Evolutionary conservation across 1,140 invertebrate species (phyloP).

Genomic region (Augochlora pura): DNA sequence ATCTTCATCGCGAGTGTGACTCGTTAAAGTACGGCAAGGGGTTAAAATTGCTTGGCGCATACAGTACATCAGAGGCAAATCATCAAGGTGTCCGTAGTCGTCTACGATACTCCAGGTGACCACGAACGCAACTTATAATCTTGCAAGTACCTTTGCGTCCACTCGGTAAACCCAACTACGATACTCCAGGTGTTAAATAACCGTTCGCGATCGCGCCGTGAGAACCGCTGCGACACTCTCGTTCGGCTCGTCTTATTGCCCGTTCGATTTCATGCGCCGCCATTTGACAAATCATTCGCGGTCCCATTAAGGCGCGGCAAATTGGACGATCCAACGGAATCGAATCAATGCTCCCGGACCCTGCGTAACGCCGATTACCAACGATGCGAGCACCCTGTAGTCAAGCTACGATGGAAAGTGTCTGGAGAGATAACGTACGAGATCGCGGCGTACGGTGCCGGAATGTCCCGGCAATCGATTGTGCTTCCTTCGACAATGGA

Average conservation of each 20-base stretch:
- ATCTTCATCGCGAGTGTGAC: too few relatives aligned
- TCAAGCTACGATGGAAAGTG: constrained; percentile 5
- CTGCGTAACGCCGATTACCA: neutral
- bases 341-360: neutral
- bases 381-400: neutral
- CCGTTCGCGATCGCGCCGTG: neutral
- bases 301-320: neutral
- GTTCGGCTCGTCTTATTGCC: neutral
- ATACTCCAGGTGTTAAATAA: neutral
- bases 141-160: too few relatives aligned
- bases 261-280: neutral
- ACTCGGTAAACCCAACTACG: too few relatives aligned
- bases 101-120: too few relatives aligned
- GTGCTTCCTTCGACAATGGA: neutral
- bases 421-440: neutral
- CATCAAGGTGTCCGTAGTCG: too few relatives aligned
- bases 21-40: too few relatives aligned
- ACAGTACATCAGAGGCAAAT: too few relatives aligned
- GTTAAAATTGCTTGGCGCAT: too few relatives aligned
- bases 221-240: neutral
- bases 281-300: neutral
- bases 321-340: neutral
- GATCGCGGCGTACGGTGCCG: neutral
- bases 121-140: too few relatives aligned
- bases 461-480: constrained; percentile 9